Conservation (phyloP, 2,888 invertebrate genomes). For the Himalopsyche kuldschensis region DNA sequence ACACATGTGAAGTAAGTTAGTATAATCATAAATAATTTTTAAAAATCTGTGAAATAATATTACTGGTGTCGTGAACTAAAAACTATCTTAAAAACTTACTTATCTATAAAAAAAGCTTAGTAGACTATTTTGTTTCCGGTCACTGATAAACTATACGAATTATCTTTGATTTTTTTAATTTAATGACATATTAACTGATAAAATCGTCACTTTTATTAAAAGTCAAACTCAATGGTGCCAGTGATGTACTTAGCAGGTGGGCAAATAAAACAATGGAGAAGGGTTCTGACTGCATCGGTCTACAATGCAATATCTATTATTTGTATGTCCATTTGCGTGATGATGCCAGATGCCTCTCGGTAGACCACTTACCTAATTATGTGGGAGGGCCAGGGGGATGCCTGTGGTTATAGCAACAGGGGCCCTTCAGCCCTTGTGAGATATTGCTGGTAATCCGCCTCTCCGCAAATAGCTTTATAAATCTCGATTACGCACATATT, state of each 20-base stretch:
- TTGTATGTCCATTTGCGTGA: slow-evolving; percentile 36
- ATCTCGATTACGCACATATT: background rate
- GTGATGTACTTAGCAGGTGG: background rate
- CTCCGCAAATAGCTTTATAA: background rate
- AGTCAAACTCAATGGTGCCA: background rate
- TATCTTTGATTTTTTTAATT: too few species aligned
- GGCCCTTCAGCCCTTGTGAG: background rate
- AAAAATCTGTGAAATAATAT: too few species aligned
- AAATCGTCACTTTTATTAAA: too few species aligned
- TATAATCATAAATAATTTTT: too few species aligned
- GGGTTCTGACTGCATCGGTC: slow-evolving; percentile 1
- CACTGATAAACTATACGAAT: too few species aligned
- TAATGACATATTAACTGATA: too few species aligned
- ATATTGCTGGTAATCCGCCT: background rate
- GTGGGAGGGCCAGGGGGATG: background rate
- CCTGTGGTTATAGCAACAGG: background rate
- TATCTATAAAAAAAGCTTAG: too few species aligned
- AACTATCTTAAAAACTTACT: too few species aligned
- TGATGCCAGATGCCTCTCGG: slow-evolving; percentile 35
- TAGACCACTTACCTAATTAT: slow-evolving; percentile 36
- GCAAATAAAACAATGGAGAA: slow-evolving; percentile 8
- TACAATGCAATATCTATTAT: slow-evolving; percentile 21
- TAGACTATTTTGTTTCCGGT: too few species aligned
- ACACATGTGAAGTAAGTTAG: too few species aligned
- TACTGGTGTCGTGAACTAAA: too few species aligned